Conservation (phyloP, 1,140 invertebrate genomes). For the Papilio glaucus region DNA sequence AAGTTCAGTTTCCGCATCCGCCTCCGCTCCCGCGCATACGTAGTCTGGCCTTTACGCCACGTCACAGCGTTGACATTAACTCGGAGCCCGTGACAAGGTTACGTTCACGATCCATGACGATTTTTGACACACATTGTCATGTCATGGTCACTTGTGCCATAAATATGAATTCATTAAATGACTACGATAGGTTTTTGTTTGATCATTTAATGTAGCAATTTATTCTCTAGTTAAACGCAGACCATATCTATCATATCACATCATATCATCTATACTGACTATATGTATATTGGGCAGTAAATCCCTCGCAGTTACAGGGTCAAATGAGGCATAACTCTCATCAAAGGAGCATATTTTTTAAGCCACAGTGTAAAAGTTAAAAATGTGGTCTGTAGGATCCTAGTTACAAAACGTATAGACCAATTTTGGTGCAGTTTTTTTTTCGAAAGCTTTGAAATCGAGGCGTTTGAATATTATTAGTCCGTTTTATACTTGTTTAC, state of each 20-base stretch:
- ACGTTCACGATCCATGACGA: conserved; percentile 21
- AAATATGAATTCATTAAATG: conserved; percentile 1
- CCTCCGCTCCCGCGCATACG: not conserved
- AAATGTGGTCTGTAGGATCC: too few relatives aligned
- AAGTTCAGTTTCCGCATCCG: not conserved
- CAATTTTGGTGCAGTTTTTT: too few relatives aligned
- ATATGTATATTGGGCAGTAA: too few relatives aligned
- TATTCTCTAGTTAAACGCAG: not conserved
- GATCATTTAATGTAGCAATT: not conserved
- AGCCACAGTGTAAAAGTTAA: too few relatives aligned
- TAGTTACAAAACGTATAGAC: too few relatives aligned
- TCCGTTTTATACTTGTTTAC: too few relatives aligned
- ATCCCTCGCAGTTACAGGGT: too few relatives aligned
- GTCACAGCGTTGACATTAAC: conserved; percentile 20
- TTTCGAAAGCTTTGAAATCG: too few relatives aligned
- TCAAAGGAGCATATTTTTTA: too few relatives aligned
- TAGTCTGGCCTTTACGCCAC: conserved; percentile 2
- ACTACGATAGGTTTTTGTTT: not conserved
- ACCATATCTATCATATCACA: not conserved
- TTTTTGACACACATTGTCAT: conserved; percentile 19
- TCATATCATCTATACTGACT: not conserved
- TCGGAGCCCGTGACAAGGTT: conserved; percentile 20
- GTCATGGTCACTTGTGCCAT: conserved; percentile 8
- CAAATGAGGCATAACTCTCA: too few relatives aligned
- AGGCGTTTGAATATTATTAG: too few relatives aligned